Evolutionary conservation across 2,113 vertebrate genomes (phyloP).

Genomic region (Corythornis madagascariensis): DNA sequence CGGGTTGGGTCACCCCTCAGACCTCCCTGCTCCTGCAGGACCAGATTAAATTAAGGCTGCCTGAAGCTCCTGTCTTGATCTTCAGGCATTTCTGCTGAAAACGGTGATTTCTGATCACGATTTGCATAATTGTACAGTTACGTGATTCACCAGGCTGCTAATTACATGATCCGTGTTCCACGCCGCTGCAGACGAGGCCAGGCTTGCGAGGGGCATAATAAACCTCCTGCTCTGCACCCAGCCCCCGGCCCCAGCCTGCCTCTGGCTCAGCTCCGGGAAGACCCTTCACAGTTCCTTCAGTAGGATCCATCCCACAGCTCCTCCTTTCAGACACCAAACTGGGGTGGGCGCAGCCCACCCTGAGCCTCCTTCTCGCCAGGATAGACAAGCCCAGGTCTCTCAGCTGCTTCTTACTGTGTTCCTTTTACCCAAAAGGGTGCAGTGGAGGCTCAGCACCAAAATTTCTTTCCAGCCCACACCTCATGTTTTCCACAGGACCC

Average conservation of each 20-base stretch:
- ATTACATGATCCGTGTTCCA: neutral
- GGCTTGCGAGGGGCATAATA: neutral
- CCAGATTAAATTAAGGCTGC: conserved; percentile 51
- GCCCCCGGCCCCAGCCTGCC: neutral
- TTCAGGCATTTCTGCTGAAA: conserved; percentile 61
- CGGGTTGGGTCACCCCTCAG: conserved; percentile 31
- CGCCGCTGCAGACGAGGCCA: neutral
- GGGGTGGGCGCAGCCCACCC: accelerated
- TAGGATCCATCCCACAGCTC: neutral
- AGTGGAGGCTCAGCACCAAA: accelerated
- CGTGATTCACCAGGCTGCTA: neutral
- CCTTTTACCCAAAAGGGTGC: neutral
- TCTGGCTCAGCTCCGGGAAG: neutral
- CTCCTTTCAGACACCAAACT: neutral
- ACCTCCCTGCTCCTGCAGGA: conserved; percentile 49
- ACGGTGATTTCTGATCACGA: conserved; percentile 44
- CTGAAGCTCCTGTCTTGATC: conserved; percentile 38
- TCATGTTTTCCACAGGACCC: neutral
- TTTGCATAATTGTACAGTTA: conserved; percentile 58
- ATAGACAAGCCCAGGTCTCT: no score
- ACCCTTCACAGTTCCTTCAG: neutral
- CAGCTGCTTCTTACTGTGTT: neutral
- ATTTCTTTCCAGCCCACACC: neutral
- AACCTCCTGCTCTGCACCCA: neutral
- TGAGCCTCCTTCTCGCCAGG: no score